A percentile compares a stretch with the other conserved stretches of the same genome.
Conservation (phyloP, 1,140 invertebrate genomes). For the Zaprionus capensis region DNA sequence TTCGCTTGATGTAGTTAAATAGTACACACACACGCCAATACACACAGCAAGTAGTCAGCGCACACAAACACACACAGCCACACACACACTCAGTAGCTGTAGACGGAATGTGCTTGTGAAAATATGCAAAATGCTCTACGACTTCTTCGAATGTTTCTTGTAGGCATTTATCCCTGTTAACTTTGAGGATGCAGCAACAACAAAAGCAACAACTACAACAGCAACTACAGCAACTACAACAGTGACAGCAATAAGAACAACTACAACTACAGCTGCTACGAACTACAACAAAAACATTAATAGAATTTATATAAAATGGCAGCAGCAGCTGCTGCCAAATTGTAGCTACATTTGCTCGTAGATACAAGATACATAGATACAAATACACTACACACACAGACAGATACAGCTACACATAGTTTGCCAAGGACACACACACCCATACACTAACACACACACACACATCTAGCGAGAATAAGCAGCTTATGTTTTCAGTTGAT, state of each 20-base stretch:
- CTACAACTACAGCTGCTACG: constrained; percentile 45
- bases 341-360: constrained; percentile 29
- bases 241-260: constrained; percentile 44
- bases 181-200: constrained; percentile 80
- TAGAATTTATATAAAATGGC: constrained; percentile 65
- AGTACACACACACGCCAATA: constrained; percentile 24
- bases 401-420: constrained; percentile 30
- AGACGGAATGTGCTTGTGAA: constrained; percentile 29
- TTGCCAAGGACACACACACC: constrained; percentile 30
- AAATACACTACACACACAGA: constrained; percentile 23
- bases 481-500: constrained; percentile 51
- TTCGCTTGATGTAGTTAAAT: constrained; percentile 58
- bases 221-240: constrained; percentile 55
- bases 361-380: constrained; percentile 30
- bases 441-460: constrained; percentile 28
- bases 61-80: constrained; percentile 28
- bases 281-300: constrained; percentile 59
- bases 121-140: constrained; percentile 54
- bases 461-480: constrained; percentile 31
- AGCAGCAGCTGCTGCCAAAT: constrained; percentile 38
- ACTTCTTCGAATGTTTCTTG: constrained; percentile 75
- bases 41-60: constrained; percentile 47
- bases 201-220: constrained; percentile 48
- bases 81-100: constrained; percentile 29
- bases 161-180: constrained; percentile 85